A percentile compares a stretch with the other conserved stretches of the same genome.
Evolutionary conservation across 2,797 vertebrate species (phyloP).

Genomic region (Crocidura indochinensis): DNA sequence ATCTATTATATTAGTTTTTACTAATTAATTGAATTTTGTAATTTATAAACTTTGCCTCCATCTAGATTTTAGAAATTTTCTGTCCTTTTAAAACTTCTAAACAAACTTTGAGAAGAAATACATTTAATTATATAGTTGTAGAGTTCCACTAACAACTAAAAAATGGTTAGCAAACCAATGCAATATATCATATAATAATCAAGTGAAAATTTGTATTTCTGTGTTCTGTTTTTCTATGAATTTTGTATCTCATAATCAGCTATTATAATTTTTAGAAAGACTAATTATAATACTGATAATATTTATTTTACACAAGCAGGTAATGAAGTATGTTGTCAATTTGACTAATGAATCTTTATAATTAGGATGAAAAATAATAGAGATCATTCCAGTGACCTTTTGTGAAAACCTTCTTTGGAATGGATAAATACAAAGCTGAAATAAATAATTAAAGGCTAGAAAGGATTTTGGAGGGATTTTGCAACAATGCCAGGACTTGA

Average conservation of each 20-base stretch:
- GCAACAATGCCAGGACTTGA: not conserved
- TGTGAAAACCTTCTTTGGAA: not conserved
- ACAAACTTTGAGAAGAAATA: slow-evolving; percentile 41
- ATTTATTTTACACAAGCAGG: slow-evolving; percentile 60
- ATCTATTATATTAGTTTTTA: slow-evolving; percentile 68
- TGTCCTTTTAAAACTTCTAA: slow-evolving; percentile 62
- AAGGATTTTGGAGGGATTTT: not conserved
- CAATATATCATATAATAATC: not conserved
- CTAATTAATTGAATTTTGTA: slow-evolving; percentile 73
- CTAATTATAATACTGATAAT: slow-evolving; percentile 30
- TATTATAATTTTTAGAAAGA: slow-evolving; percentile 11
- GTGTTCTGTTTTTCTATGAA: slow-evolving; percentile 72
- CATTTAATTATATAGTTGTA: not conserved
- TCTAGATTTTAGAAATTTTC: slow-evolving; percentile 72
- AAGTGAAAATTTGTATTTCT: slow-evolving; percentile 46
- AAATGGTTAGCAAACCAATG: slow-evolving; percentile 71
- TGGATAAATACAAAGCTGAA: not conserved
- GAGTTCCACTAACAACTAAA: slow-evolving; percentile 72
- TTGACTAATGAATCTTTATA: slow-evolving; percentile 15
- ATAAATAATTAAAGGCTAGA: not conserved
- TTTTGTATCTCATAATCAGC: slow-evolving; percentile 57
- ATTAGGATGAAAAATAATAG: not conserved
- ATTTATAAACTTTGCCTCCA: not conserved
- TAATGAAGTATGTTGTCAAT: slow-evolving; percentile 50
- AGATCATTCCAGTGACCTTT: not conserved